Conservation (phyloP, 2,888 invertebrate species). For the Acrobeloides nanus region DNA sequence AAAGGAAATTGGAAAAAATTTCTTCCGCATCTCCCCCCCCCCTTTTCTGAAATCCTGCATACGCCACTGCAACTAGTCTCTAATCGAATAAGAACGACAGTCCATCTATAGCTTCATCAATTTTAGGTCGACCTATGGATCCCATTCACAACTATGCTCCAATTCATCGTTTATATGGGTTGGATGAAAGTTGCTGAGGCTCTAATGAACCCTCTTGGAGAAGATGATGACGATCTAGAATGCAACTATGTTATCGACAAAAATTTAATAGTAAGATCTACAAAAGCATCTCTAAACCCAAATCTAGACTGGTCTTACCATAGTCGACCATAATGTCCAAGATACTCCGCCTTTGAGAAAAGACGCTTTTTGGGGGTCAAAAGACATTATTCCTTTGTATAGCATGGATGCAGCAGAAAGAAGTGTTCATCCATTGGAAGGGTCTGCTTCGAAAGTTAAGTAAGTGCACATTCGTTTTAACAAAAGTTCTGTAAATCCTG, state of each 20-base stretch:
- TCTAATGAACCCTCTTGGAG: constrained; percentile 47
- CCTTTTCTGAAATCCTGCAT: no score
- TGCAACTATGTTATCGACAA: constrained; percentile 50
- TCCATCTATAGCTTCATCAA: neutral
- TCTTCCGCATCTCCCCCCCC: no score
- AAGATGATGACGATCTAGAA: constrained; percentile 50
- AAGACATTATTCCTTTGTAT: constrained; percentile 40
- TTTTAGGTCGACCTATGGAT: constrained; percentile 43
- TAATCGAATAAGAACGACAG: no score
- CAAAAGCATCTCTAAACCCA: no score
- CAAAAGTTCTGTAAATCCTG: no score
- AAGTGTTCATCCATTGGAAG: constrained; percentile 45
- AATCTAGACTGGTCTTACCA: constrained; percentile 14
- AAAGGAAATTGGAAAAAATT: no score
- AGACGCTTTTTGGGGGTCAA: constrained; percentile 38
- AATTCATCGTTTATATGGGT: constrained; percentile 33
- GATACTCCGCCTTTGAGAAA: constrained; percentile 30
- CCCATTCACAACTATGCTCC: constrained; percentile 42
- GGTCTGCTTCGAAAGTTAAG: constrained; percentile 48
- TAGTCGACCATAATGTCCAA: constrained; percentile 22
- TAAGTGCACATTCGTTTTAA: constrained; percentile 12
- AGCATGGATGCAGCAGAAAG: constrained; percentile 42
- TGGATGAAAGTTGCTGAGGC: constrained; percentile 46
- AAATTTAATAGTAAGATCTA: constrained; percentile 41
- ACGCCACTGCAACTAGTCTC: no score